Percentiles rank a stretch among this genome's conserved stretches.
Evolutionary conservation across 2,888 invertebrate genomes (phyloP).

Genomic region (Amitus sp.): DNA sequence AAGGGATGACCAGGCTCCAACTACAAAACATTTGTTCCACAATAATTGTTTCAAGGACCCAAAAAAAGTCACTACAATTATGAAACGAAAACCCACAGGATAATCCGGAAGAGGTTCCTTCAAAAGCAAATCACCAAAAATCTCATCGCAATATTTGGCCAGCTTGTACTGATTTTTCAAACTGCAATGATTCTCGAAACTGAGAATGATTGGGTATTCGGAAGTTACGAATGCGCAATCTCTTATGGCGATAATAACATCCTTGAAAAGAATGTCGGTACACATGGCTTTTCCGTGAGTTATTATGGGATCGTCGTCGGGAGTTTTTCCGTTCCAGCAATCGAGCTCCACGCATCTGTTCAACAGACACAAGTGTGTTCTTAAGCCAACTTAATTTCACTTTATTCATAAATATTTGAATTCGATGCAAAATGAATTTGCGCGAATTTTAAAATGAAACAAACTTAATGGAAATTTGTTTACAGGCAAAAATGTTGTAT

Average conservation of each 20-base stretch:
- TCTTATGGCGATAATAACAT: constrained; percentile 74
- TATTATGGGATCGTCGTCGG: constrained; percentile 77
- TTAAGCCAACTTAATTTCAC: too few relatives aligned
- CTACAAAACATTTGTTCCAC: too few relatives aligned
- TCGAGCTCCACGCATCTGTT: constrained; percentile 78
- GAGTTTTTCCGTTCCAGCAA: constrained; percentile 76
- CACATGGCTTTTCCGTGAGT: constrained; percentile 83
- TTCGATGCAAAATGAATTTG: too few relatives aligned
- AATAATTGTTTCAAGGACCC: too few relatives aligned
- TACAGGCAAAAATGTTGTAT: too few relatives aligned
- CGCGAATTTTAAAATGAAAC: too few relatives aligned
- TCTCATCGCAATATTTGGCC: constrained; percentile 77
- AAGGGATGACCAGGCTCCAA: constrained; percentile 71
- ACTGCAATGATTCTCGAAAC: constrained; percentile 78
- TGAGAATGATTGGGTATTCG: constrained; percentile 75
- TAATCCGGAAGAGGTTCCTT: constrained; percentile 71
- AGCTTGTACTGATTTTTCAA: constrained; percentile 74
- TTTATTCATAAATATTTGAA: too few relatives aligned
- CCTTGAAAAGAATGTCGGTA: constrained; percentile 73
- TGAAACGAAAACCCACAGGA: constrained; percentile 63
- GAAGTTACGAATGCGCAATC: constrained; percentile 77
- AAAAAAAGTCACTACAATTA: background rate
- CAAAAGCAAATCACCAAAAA: constrained; percentile 74
- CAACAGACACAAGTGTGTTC: too few relatives aligned
- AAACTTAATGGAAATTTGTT: too few relatives aligned